Evolutionary conservation across 1,140 invertebrate genomes (phyloP).

Genomic region (Euschistus heros): DNA sequence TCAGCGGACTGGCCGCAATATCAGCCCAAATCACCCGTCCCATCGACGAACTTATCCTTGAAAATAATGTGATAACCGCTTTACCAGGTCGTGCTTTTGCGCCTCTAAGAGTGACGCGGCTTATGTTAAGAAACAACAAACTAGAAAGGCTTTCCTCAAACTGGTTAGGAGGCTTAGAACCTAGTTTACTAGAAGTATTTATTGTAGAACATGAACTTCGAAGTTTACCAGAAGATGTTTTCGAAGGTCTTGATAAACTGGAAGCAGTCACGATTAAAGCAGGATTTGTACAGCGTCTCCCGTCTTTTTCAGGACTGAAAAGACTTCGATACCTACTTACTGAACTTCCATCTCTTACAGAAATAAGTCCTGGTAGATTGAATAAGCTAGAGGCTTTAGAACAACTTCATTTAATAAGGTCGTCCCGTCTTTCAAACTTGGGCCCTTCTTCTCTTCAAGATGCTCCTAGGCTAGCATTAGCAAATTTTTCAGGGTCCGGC

Average conservation of each 20-base stretch:
- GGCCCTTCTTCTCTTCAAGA: conserved; percentile 63
- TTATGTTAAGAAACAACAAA: conserved; percentile 73
- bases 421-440: conserved; percentile 48
- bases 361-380: conserved; percentile 59
- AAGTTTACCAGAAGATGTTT: conserved; percentile 62
- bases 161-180: conserved; percentile 47
- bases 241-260: conserved; percentile 59
- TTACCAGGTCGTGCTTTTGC: conserved; percentile 66
- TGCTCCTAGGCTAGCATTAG: conserved; percentile 54
- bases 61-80: conserved; percentile 72
- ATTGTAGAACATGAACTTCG: conserved; percentile 70
- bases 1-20: conserved; percentile 58
- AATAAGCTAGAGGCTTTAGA: conserved; percentile 59
- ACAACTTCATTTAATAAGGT: conserved; percentile 61
- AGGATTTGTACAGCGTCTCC: conserved; percentile 56
- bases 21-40: conserved; percentile 53
- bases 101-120: conserved; percentile 55
- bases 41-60: conserved; percentile 73
- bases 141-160: conserved; percentile 68
- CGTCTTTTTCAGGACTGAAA: conserved; percentile 50
- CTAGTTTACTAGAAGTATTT: conserved; percentile 43
- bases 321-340: conserved; percentile 45
- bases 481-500: conserved; percentile 68
- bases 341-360: conserved; percentile 54
- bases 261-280: conserved; percentile 62